These are phyloP conservation scores for Oreamnos americanus DNA, from an alignment of 2,113 vertebrate species.

Conservation along the genomic window DNA sequence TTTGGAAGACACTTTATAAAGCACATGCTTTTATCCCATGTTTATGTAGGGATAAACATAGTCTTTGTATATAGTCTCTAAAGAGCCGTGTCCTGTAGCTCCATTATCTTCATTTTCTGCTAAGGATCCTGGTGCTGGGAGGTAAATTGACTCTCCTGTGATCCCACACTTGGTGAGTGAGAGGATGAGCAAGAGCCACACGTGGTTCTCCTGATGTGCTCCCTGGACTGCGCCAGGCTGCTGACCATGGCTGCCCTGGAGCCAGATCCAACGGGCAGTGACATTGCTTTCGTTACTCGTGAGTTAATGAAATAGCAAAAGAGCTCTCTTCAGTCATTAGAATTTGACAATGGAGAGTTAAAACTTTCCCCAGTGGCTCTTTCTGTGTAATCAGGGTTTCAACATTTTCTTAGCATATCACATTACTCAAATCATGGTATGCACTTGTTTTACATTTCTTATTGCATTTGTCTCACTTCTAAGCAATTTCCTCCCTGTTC, in stretches of 20 bases:
- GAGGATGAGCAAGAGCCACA: neutral
- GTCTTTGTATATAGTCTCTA: neutral
- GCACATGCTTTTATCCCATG: neutral
- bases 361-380: constrained; percentile 59
- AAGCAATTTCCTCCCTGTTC: constrained; percentile 46
- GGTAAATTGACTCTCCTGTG: neutral
- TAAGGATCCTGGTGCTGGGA: neutral
- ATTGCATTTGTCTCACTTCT: constrained; percentile 51
- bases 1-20: neutral
- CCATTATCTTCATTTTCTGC: neutral
- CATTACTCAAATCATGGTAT: constrained; percentile 42
- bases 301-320: constrained; percentile 65
- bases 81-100: neutral
- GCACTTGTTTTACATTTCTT: constrained; percentile 49
- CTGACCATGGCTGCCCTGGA: neutral
- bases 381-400: constrained; percentile 38
- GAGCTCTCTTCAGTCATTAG: constrained; percentile 47
- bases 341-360: constrained; percentile 47
- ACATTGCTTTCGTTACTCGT: neutral
- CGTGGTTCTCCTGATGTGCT: too few species aligned
- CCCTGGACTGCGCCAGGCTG: neutral
- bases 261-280: neutral
- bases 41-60: neutral
- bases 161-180: neutral
- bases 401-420: constrained; percentile 24